Evolutionary conservation across 2,113 vertebrate species (phyloP), one percentile per base, ranked within the genome.

Genomic region (Pseudonaja textilis): DNA sequence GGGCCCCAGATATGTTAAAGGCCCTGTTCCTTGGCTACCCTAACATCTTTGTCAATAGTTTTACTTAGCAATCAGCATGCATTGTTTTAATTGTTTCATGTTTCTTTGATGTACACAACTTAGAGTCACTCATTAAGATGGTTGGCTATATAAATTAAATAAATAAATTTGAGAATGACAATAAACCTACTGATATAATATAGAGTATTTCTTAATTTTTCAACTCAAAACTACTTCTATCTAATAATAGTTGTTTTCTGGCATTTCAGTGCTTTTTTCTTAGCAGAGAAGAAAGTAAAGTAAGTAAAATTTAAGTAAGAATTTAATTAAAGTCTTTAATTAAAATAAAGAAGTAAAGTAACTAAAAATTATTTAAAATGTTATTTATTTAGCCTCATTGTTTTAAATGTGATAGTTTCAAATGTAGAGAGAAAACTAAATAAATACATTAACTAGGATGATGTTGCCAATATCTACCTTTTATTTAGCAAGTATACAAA

Each of bases 121-220:
- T n/a, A 69, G 29, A 69, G 4, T 18, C 12, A 69, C 5, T 69
- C 12, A 6, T 69, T n/a, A 14, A 69, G 64, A 69, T 34, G 64
- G 14, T 14, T 69, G 64, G 29, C 12, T 34, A 34, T 34, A 34
- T 14, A 69, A 69, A 69, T 69, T 34, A 69, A 69, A 69, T 34
- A 34, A 34, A 69, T 69, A 69, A 69, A 69, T 69, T 69, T 69
- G 34, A 39, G 69, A 81, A 22, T 81, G 34, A n/a, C 69, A 81
- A 39, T 20, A 81, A 39, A 39, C 88, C 86, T 20, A 90, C 39
- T 45, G 93, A 89, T 52, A 39, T 34, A 94, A 9, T 91, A 50
- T 85, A 94, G 85, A 85, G 39, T 23, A 93, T 39, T 25, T 50
- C 91, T 64, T 90, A 39, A 89, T 85, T 57, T 57, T 85, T 29